Percentiles rank a stretch among this genome's conserved stretches.
Conservation (phyloP, 2,113 vertebrate species). For the Cavia porcellus region DNA sequence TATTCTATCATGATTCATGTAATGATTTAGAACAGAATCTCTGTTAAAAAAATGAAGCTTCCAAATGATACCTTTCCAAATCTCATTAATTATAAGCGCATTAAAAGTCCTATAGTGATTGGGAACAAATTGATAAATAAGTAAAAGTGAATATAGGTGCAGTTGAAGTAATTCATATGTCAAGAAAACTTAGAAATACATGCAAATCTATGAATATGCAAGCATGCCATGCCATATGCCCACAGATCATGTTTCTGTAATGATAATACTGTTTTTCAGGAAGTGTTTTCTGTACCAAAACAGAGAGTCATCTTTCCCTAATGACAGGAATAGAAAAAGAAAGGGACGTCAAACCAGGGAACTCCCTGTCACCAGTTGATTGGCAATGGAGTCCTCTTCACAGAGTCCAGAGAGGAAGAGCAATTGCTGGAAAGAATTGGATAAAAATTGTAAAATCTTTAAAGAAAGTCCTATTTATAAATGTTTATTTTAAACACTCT, state of each 20-base stretch:
- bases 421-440: slow-evolving; percentile 84
- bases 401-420: slow-evolving; percentile 83
- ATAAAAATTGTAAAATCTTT: slow-evolving; percentile 71
- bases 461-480: background rate
- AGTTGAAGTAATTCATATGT: accelerated
- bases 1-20: background rate
- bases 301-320: slow-evolving; percentile 76
- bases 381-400: slow-evolving; percentile 81
- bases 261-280: slow-evolving; percentile 53
- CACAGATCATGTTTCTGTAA: background rate
- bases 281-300: slow-evolving; percentile 54
- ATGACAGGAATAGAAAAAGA: slow-evolving; percentile 76
- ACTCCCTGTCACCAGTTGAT: slow-evolving; percentile 85
- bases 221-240: background rate
- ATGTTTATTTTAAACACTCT: slow-evolving; percentile 49
- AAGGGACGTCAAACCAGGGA: slow-evolving; percentile 78
- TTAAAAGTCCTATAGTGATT: background rate
- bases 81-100: background rate
- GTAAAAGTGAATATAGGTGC: background rate
- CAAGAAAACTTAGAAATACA: background rate
- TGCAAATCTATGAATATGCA: background rate
- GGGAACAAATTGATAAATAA: background rate
- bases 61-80: background rate
- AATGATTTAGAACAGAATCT: background rate
- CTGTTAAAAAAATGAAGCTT: background rate